A percentile compares a stretch with the other conserved stretches of the same genome.
These are phyloP conservation scores for Aspiorhynchus laticeps DNA, from an alignment of 2,113 vertebrate genomes.

Conservation along the genomic window DNA sequence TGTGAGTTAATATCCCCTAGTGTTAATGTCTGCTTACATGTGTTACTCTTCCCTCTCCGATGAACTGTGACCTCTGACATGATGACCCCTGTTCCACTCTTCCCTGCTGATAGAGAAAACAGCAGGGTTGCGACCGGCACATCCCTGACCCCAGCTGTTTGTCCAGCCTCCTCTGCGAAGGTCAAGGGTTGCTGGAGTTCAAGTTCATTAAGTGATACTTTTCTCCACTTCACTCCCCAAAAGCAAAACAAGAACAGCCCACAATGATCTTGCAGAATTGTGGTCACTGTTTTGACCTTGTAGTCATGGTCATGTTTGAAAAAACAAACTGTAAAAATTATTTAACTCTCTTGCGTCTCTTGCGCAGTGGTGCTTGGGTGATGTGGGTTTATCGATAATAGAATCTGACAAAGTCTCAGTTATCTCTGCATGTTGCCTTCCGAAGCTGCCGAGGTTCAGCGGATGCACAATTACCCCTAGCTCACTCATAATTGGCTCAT, in stretches of 20 bases:
- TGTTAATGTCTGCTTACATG: constrained; percentile 52
- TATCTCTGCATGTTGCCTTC: constrained; percentile 53
- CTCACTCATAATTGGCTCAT: constrained; percentile 48
- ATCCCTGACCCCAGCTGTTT: constrained; percentile 64
- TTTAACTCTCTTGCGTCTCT: constrained; percentile 23
- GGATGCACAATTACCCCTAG: constrained; percentile 51
- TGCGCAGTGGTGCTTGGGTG: constrained; percentile 7
- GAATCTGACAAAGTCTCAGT: constrained; percentile 52
- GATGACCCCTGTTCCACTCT: constrained; percentile 47
- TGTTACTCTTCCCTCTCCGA: constrained; percentile 53
- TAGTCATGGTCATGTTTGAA: constrained; percentile 21
- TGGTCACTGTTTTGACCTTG: neutral
- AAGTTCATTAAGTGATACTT: constrained; percentile 78
- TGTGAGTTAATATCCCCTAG: constrained; percentile 52
- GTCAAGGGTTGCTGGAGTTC: constrained; percentile 67
- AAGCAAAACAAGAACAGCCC: neutral
- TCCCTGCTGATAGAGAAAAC: constrained; percentile 64
- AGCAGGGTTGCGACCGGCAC: constrained; percentile 58
- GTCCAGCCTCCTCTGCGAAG: constrained; percentile 51
- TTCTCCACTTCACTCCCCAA: constrained; percentile 55
- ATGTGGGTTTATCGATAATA: constrained; percentile 58
- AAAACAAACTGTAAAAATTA: constrained; percentile 17
- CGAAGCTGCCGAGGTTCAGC: constrained; percentile 38
- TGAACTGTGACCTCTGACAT: constrained; percentile 50
- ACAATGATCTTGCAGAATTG: constrained; percentile 5